A percentile compares a stretch with the other conserved stretches of the same genome.
phyloP scores from a whole-genome alignment of 2,113 vertebrate species.

The Chlamydotis undulata region DNA sequence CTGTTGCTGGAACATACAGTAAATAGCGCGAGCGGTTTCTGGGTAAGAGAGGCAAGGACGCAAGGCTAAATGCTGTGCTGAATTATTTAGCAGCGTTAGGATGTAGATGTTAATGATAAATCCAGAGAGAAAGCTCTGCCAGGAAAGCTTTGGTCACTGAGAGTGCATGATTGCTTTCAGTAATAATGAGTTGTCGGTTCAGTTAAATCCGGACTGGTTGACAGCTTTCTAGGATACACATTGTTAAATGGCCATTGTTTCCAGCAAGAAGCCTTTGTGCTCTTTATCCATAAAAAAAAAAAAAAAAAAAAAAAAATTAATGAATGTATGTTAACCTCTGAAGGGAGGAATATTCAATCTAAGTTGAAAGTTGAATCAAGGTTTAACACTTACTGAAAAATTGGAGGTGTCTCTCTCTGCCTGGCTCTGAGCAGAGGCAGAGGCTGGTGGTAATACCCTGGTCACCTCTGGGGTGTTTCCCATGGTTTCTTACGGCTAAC shows the following conservation, averaged over 20 bases:
- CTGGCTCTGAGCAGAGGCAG: background rate
- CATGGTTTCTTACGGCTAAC: background rate
- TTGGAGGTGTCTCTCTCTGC: background rate
- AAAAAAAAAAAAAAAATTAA: too few relatives aligned
- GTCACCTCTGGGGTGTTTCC: background rate
- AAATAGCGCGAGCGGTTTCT: slow-evolving; percentile 40
- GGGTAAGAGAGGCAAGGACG: slow-evolving; percentile 61
- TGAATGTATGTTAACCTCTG: background rate
- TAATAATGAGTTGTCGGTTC: background rate
- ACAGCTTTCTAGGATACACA: background rate
- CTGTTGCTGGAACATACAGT: slow-evolving; percentile 19
- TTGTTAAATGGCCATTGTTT: background rate
- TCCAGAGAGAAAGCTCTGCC: slow-evolving; percentile 64
- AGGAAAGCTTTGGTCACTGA: slow-evolving; percentile 61
- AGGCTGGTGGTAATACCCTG: background rate
- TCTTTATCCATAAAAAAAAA: background rate
- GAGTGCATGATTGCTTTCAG: background rate
- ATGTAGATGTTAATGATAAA: slow-evolving; percentile 79
- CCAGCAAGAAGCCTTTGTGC: background rate
- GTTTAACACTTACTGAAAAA: background rate
- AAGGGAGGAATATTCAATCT: background rate
- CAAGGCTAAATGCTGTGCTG: slow-evolving; percentile 73
- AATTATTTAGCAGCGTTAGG: slow-evolving; percentile 80
- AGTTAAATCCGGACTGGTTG: background rate
- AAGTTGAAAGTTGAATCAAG: background rate